Conservation (phyloP, 1,140 invertebrate species). For the Drosophila kohkoa region DNA sequence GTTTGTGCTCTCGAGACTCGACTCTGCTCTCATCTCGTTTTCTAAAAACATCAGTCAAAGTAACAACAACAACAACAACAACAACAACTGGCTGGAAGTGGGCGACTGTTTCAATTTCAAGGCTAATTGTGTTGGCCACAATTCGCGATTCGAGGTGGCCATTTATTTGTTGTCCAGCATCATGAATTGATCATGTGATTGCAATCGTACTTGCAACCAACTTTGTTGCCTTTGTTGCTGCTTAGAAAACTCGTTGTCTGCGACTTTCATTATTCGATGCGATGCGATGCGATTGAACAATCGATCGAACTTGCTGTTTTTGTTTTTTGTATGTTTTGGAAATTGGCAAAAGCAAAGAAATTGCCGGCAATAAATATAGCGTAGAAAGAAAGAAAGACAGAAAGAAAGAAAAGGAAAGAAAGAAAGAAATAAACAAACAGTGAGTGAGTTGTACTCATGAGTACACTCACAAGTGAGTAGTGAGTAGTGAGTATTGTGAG, state of each 20-base stretch:
- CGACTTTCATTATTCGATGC: conserved; percentile 66
- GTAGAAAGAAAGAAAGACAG: neutral
- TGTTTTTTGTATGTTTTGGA: conserved; percentile 14
- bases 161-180: conserved; percentile 15
- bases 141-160: conserved; percentile 6
- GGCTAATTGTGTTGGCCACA: conserved; percentile 36
- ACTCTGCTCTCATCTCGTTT: neutral
- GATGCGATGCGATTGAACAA: conserved; percentile 55
- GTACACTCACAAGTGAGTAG: neutral
- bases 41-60: conserved; percentile 26
- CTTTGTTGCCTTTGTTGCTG: conserved; percentile 7
- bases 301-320: conserved; percentile 17
- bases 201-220: conserved; percentile 28
- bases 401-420: conserved; percentile 3
- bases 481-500: conserved; percentile 5
- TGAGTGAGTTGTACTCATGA: neutral
- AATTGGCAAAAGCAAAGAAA: conserved; percentile 53
- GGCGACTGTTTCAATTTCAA: conserved; percentile 32
- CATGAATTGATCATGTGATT: conserved; percentile 20
- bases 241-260: conserved; percentile 57
- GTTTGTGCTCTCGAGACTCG: too few relatives aligned
- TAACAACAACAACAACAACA: too few relatives aligned
- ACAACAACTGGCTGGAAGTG: neutral
- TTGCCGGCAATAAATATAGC: conserved; percentile 45
- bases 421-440: conserved; percentile 5